phyloP scores from a whole-genome alignment of 2,113 vertebrate species.

The Pelusios castaneus region DNA sequence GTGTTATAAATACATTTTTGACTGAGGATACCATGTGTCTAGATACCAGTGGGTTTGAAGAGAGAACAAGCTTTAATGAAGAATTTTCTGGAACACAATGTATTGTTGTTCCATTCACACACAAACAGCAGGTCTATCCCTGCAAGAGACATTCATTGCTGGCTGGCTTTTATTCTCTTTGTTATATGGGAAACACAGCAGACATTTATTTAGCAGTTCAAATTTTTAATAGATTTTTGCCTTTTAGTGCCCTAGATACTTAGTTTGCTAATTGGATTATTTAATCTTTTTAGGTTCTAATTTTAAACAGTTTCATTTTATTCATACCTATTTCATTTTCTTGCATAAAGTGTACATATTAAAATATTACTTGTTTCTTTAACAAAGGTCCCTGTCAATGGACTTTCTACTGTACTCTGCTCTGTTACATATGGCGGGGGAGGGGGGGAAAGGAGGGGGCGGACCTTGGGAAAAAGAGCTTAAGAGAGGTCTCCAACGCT shows the following conservation, averaged over 20 bases:
- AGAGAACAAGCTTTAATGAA: not conserved
- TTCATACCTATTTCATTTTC: not conserved
- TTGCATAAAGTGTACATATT: not conserved
- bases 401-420: not conserved
- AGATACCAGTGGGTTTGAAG: not conserved
- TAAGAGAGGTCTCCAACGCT: too few species aligned
- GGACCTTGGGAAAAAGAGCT: not conserved
- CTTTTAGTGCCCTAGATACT: not conserved
- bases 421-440: not conserved
- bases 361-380: not conserved
- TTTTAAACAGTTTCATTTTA: not conserved
- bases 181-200: not conserved
- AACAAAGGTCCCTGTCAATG: not conserved
- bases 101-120: not conserved
- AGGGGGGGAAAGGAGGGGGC: too few species aligned
- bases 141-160: not conserved
- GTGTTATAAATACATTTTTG: not conserved
- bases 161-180: not conserved
- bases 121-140: not conserved
- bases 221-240: not conserved
- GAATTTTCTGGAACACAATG: not conserved
- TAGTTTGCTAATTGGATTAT: not conserved
- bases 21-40: not conserved
- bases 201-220: not conserved
- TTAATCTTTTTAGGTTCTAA: not conserved